Evolutionary conservation across 2,113 vertebrate genomes (phyloP).

Genomic region (Arizona elegans): DNA sequence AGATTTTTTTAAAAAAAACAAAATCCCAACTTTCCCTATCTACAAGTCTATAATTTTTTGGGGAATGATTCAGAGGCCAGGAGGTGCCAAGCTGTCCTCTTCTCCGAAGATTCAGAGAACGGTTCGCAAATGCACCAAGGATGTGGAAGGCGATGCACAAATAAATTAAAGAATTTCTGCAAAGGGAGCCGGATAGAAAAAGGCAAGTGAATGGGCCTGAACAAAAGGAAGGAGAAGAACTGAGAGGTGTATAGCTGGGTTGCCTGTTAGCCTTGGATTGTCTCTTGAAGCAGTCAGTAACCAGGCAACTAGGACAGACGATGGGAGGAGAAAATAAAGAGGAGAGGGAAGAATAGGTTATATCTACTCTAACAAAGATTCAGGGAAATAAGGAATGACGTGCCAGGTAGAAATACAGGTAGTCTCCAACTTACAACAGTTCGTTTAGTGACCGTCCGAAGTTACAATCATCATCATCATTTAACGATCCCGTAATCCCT

Average conservation of each 20-base stretch:
- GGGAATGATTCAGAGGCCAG: not conserved
- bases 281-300: not conserved
- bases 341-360: not conserved
- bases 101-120: not conserved
- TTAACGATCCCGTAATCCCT: too few relatives aligned
- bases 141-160: not conserved
- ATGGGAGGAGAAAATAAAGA: not conserved
- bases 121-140: not conserved
- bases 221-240: not conserved
- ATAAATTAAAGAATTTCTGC: not conserved
- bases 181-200: not conserved
- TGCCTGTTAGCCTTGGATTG: not conserved
- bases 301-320: not conserved
- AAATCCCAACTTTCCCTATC: not conserved
- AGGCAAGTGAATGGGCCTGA: not conserved
- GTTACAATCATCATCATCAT: too few relatives aligned
- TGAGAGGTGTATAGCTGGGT: not conserved
- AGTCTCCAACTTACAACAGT: too few relatives aligned
- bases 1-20: too few relatives aligned
- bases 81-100: not conserved
- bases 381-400: not conserved
- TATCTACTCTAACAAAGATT: not conserved
- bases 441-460: too few relatives aligned
- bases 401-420: too few relatives aligned
- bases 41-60: not conserved